These are phyloP conservation scores for Acipenser oxyrinchus DNA, from an alignment of 2,797 vertebrate species.

Conservation along the genomic window DNA sequence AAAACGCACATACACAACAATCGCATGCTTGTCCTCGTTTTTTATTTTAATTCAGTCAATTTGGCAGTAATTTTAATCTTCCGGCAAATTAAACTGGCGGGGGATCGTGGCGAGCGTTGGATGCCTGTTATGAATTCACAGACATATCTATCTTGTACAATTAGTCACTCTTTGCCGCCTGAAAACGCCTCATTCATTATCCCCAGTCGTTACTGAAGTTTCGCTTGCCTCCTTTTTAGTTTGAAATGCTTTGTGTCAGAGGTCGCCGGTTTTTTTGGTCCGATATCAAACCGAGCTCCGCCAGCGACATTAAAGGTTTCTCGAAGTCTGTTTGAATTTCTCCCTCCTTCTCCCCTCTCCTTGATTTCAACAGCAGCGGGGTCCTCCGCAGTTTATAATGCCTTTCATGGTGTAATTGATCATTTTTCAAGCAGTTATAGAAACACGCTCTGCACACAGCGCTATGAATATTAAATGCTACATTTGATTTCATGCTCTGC, in stretches of 20 bases:
- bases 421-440: slow-evolving; percentile 44
- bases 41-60: slow-evolving; percentile 76
- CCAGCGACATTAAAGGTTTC: slow-evolving; percentile 15
- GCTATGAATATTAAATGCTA: slow-evolving; percentile 24
- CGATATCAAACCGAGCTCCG: slow-evolving; percentile 26
- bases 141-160: slow-evolving; percentile 77
- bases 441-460: slow-evolving; percentile 15
- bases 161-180: slow-evolving; percentile 81
- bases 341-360: slow-evolving; percentile 14
- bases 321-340: slow-evolving; percentile 22
- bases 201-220: slow-evolving; percentile 40
- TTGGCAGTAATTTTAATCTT: slow-evolving; percentile 86
- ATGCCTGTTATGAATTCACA: slow-evolving; percentile 77
- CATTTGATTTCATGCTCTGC: slow-evolving; percentile 25
- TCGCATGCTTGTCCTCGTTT: slow-evolving; percentile 64
- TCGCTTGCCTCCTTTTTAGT: slow-evolving; percentile 18
- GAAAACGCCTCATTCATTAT: slow-evolving; percentile 78
- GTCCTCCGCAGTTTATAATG: slow-evolving; percentile 21
- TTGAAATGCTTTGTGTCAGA: slow-evolving; percentile 17
- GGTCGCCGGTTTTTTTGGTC: slow-evolving; percentile 15
- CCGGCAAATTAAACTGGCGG: slow-evolving; percentile 78
- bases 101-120: slow-evolving; percentile 78
- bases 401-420: slow-evolving; percentile 68
- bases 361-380: slow-evolving; percentile 22
- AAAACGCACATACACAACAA: slow-evolving; percentile 28